Percentiles rank a stretch among this genome's conserved stretches.
These are phyloP conservation scores for Chaetoderma sp. DNA, from an alignment of 2,888 invertebrate genomes.

Conservation along the genomic window DNA sequence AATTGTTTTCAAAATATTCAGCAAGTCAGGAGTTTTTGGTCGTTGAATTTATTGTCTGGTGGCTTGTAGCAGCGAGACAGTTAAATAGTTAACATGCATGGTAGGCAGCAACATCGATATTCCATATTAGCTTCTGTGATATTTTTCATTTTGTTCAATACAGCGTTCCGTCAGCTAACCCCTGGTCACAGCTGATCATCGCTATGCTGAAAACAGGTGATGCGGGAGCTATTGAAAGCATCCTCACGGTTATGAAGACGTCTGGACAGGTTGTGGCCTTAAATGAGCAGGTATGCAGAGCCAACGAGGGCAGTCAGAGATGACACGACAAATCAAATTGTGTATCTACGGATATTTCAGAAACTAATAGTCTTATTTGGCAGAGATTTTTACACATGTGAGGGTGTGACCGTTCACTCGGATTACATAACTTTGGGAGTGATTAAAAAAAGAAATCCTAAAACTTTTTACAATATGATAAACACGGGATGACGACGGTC, in stretches of 20 bases:
- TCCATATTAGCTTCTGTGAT: background rate
- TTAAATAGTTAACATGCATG: no score
- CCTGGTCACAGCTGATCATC: slow-evolving; percentile 44
- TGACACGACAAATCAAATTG: no score
- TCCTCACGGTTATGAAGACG: slow-evolving; percentile 23
- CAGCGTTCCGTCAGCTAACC: slow-evolving; percentile 30
- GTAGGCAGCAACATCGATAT: background rate
- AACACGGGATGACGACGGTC: no score
- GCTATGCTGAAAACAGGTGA: slow-evolving; percentile 35
- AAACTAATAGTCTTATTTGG: no score
- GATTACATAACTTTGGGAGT: background rate
- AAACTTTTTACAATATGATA: no score
- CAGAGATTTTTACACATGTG: no score
- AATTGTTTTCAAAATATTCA: no score
- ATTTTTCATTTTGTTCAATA: slow-evolving; percentile 22
- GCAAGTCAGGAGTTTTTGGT: no score
- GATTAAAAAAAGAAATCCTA: background rate
- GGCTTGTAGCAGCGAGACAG: no score
- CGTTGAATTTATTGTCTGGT: no score
- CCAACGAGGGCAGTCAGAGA: background rate
- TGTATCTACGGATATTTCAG: no score
- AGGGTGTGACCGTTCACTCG: background rate
- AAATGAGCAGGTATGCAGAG: slow-evolving; percentile 26
- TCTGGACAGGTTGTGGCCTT: slow-evolving; percentile 27
- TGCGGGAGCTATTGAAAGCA: slow-evolving; percentile 1